Evolutionary conservation across 2,888 invertebrate genomes (phyloP), one percentile per base, ranked within the genome.

Genomic region (Ptilodon capucinus): DNA sequence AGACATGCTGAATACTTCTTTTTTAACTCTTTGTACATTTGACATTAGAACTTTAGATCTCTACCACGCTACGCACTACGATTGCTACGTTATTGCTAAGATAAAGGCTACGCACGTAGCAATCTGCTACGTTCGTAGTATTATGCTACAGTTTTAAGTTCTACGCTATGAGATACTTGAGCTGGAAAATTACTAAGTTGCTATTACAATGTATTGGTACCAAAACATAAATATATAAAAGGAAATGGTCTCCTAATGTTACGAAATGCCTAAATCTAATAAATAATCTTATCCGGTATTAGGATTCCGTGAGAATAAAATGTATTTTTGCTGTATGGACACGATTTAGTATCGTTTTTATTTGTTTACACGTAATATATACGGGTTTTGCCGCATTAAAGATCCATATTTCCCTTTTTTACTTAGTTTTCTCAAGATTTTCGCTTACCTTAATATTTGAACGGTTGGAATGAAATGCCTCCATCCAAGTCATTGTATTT

Each of bases 301-400:
- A 64, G 60, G 57, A 68, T 70, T 67, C 66, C 51, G 56, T 57
- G 58, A 65, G 64, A 64, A 58, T 53, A 46, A 62, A 48, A 64
- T 63, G 68, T 71, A 74, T 70, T 23, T 74, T 69, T 70, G 60
- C 61, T 62, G 65, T 51, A 61, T 65, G 64, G 61, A 66, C 72
- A 68, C 67, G 70, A 74, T 75, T 76, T 71, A 73, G 66, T 70
- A 68, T 68, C 63, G 60, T 53, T 66, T 75, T 79, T 74, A 75
- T 77, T 77, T 75, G 72, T 75, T 72, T 71, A 69, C 65, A 64
- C 58, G 67, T 71, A 70, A 73, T 71, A 68, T 72, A 68, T 71
- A 66, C 55, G 61, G 66, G 60, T 60, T 64, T 57, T 42, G 57
- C 53, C 48, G 58, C 64, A 62, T 69, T 64, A 63, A 68, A 64